Base-by-base conservation (phyloP, 2,113 vertebrate genomes). In the Zootoca vivipara region DNA sequence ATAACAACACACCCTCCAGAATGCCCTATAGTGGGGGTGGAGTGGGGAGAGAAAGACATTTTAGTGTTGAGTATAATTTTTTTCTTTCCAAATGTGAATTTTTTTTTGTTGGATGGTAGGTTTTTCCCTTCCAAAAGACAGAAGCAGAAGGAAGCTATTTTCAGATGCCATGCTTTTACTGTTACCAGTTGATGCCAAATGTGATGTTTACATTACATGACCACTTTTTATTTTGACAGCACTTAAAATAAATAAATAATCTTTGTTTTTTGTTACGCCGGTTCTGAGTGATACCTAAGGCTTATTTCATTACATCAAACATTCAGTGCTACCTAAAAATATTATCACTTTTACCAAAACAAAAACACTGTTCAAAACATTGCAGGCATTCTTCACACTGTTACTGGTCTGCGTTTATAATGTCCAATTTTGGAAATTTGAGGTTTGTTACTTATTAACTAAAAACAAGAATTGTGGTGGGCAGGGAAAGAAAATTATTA, bases 1-100 rank as follows among this genome's bases (percentile, higher is more conserved):
- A 99, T 95, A n/a, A 95, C 97, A 86, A 98, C 98, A 72, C 98
- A 99, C 35, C 98, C 98, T 80, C 97, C 97, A 70, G 94, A 88
- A 87, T 93, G 97, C 90, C 97, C 99, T 98, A 81, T 46, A 91
- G 90, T 20, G 52, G 22, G 15, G n/a, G 46, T 12, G 67, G 38
- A 52, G 7, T 18, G 85, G 6, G 46, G 52, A 88, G 93, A 9
- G 80, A 82, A 24, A 75, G 64, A 24, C 13, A 83, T 0, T 87
- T 52, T 7, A 90, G 30, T 42, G 30, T 30, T n/a, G 82, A 62
- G 91, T 87, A 20, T 85, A 85, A 93, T 64, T 26, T 79, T 8
- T 75, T 65, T 40, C 83, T 56, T 74, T 87, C 80, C 18, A 13
- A 77, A 82, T 85, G 70, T 56, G 35, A 77, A n/a, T 35, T 79